Percentiles rank a stretch among this genome's conserved stretches.
phyloP scores from a whole-genome alignment of 2,113 vertebrate genomes.

The Neolamprologus hecqui region DNA sequence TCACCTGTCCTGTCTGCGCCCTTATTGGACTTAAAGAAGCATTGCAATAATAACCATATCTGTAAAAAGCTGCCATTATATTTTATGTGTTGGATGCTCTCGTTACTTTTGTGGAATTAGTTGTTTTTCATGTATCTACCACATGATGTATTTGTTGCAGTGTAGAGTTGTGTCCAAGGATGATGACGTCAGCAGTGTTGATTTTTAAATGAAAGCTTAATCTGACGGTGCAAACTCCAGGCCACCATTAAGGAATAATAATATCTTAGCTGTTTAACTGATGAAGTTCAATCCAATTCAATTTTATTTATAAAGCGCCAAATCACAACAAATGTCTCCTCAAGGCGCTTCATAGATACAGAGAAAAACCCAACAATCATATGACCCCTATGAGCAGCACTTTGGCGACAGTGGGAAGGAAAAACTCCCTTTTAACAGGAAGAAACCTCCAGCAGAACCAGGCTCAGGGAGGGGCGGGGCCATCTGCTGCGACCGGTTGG shows the following conservation, averaged over 20 bases:
- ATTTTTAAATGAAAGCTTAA: background rate
- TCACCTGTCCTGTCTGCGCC: background rate
- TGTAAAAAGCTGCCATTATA: background rate
- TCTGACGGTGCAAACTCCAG: background rate
- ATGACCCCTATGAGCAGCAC: too few species aligned
- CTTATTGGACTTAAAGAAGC: background rate
- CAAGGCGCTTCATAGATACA: too few species aligned
- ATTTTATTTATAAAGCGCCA: too few species aligned
- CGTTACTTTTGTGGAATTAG: accelerated
- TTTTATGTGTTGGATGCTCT: background rate
- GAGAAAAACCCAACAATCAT: too few species aligned
- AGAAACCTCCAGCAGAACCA: too few species aligned
- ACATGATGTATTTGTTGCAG: background rate
- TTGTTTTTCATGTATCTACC: background rate
- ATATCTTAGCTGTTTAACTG: background rate
- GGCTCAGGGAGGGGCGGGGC: too few species aligned
- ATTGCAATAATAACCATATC: background rate
- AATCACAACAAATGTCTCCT: too few species aligned
- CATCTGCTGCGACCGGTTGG: too few species aligned
- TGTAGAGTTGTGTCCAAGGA: background rate
- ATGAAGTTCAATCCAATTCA: background rate
- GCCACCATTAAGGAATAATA: background rate
- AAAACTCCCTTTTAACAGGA: too few species aligned
- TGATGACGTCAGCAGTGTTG: background rate
- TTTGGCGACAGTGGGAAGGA: too few species aligned